Conservation (phyloP, 2,888 invertebrate genomes). For the Andricus quercusramuli region DNA sequence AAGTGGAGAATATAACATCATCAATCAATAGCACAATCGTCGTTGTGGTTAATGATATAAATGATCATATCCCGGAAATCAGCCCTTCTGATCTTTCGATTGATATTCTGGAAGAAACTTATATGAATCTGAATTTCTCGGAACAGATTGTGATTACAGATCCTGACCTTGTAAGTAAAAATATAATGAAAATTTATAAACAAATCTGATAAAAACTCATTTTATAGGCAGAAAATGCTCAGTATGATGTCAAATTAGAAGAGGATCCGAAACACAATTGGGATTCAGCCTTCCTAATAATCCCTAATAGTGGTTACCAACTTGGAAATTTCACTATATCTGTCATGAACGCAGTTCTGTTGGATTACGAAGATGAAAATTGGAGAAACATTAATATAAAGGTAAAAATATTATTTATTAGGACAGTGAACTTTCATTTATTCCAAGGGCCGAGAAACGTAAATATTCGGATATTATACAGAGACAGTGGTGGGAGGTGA, state of each 20-base stretch:
- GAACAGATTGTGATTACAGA: slow-evolving; percentile 79
- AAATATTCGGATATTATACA: too few species aligned
- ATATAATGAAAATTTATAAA: background rate
- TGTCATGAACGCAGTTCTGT: slow-evolving; percentile 79
- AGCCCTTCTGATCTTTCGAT: slow-evolving; percentile 72
- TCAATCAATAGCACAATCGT: slow-evolving; percentile 62
- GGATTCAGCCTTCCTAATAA: slow-evolving; percentile 81
- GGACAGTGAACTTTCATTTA: too few species aligned
- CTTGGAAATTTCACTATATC: slow-evolving; percentile 81
- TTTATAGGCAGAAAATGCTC: slow-evolving; percentile 82
- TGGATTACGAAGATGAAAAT: slow-evolving; percentile 82
- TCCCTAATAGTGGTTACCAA: slow-evolving; percentile 83
- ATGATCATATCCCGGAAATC: slow-evolving; percentile 84
- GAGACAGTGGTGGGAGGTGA: too few species aligned
- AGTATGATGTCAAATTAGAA: slow-evolving; percentile 79
- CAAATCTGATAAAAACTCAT: background rate
- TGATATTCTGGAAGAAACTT: slow-evolving; percentile 80
- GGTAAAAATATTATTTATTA: slow-evolving; percentile 63
- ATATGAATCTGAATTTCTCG: slow-evolving; percentile 79
- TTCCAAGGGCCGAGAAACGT: too few species aligned
- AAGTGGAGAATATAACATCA: slow-evolving; percentile 63
- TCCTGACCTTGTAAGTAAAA: slow-evolving; percentile 73
- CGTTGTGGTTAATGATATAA: slow-evolving; percentile 81
- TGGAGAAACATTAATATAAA: slow-evolving; percentile 79
- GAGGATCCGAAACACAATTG: slow-evolving; percentile 63